A percentile compares a stretch with the other conserved stretches of the same genome.
Conservation (phyloP, 2,888 invertebrate genomes). For the Lasioglossum oenotherae region DNA sequence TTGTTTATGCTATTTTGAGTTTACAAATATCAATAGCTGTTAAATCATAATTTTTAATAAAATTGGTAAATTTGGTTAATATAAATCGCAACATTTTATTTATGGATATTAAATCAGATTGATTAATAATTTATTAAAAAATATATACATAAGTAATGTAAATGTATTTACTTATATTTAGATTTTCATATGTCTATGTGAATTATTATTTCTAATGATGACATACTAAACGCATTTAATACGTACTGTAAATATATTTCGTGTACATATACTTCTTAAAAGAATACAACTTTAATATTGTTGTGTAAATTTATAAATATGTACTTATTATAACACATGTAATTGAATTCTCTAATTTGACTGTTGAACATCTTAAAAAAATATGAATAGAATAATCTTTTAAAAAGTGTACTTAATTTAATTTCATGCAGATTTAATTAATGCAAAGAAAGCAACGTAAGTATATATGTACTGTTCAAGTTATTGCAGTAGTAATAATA, state of each 20-base stretch:
- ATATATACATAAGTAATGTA: background rate
- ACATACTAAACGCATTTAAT: background rate
- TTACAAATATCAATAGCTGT: slow-evolving; percentile 11
- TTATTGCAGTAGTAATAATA: background rate
- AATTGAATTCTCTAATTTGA: slow-evolving; percentile 1
- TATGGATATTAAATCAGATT: background rate
- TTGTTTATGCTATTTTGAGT: slow-evolving; percentile 38
- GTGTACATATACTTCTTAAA: background rate
- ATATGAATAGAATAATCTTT: background rate
- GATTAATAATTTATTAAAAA: slow-evolving; percentile 4
- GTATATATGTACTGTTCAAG: background rate
- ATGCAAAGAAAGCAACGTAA: background rate
- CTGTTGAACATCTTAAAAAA: background rate
- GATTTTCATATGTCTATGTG: background rate
- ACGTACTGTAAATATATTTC: background rate
- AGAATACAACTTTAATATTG: background rate
- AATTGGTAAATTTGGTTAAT: background rate
- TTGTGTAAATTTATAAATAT: background rate
- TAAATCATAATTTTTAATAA: slow-evolving; percentile 10
- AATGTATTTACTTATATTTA: background rate
- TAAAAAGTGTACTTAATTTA: background rate
- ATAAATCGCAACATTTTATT: background rate
- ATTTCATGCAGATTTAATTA: background rate
- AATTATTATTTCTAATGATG: background rate
- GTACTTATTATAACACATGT: background rate